Evolutionary conservation across 2,113 vertebrate genomes (phyloP).

Genomic region (Dolichotis patagonum): DNA sequence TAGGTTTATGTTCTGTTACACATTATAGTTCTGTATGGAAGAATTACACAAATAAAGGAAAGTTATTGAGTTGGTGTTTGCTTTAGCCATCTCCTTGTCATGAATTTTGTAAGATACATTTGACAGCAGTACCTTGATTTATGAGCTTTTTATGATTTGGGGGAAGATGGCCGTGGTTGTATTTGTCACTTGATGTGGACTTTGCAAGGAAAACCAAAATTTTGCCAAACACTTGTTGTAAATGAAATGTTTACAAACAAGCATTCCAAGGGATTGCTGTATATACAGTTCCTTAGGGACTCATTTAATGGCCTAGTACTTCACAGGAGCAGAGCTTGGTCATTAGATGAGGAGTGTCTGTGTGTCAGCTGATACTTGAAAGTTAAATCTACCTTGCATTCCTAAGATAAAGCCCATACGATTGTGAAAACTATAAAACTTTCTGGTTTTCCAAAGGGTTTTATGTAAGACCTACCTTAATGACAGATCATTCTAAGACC

Average conservation of each 20-base stretch:
- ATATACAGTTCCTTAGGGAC: background rate
- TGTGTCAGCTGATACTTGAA: background rate
- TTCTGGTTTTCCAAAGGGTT: background rate
- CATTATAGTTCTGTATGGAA: background rate
- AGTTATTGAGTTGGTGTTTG: background rate
- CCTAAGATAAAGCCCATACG: background rate
- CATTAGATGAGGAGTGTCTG: background rate
- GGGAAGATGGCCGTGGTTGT: background rate
- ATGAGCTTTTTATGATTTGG: background rate
- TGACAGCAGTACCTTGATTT: background rate
- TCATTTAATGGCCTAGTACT: background rate
- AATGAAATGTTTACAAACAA: background rate
- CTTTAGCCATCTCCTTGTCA: background rate
- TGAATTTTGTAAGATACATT: background rate
- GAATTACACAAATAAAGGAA: background rate
- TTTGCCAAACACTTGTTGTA: background rate
- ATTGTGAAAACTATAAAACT: background rate
- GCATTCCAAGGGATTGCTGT: background rate
- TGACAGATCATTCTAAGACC: background rate
- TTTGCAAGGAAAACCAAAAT: background rate
- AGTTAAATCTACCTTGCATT: background rate
- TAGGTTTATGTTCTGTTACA: background rate
- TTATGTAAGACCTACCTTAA: background rate
- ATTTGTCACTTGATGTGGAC: background rate
- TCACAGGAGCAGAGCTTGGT: background rate